Conservation (phyloP, 2,888 invertebrate species). For the Patella depressa region DNA sequence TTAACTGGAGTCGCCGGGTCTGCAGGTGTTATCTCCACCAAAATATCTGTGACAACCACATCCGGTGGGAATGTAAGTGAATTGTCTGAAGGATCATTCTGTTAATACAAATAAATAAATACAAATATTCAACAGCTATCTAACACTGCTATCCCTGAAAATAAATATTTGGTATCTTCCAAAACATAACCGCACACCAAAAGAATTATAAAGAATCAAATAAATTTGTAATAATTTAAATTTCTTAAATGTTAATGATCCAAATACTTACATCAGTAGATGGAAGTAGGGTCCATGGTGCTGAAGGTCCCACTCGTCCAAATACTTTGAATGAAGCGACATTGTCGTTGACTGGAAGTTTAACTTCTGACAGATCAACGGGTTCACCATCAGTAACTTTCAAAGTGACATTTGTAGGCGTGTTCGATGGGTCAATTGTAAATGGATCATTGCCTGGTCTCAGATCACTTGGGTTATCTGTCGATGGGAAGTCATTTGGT, state of each 20-base stretch:
- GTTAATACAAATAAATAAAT: neutral
- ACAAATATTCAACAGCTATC: no score
- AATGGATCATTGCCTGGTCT: neutral
- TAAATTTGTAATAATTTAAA: no score
- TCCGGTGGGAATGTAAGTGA: neutral
- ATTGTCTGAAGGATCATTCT: neutral
- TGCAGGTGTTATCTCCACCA: neutral
- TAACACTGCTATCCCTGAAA: no score
- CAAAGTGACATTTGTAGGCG: neutral
- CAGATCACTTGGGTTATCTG: neutral
- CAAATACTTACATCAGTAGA: no score
- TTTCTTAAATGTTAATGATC: no score
- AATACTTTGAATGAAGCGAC: neutral
- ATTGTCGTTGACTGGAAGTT: neutral
- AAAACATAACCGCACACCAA: no score
- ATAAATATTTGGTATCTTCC: no score
- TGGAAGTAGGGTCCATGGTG: no score
- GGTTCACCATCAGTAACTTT: slow-evolving; percentile 2
- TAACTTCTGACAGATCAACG: neutral
- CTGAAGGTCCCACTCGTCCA: no score
- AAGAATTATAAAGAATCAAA: no score
- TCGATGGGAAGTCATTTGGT: neutral
- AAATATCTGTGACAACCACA: neutral
- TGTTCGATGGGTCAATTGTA: neutral
- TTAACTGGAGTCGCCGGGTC: neutral